phyloP scores from a whole-genome alignment of 2,113 vertebrate species.

The Lucifuga dentata region DNA sequence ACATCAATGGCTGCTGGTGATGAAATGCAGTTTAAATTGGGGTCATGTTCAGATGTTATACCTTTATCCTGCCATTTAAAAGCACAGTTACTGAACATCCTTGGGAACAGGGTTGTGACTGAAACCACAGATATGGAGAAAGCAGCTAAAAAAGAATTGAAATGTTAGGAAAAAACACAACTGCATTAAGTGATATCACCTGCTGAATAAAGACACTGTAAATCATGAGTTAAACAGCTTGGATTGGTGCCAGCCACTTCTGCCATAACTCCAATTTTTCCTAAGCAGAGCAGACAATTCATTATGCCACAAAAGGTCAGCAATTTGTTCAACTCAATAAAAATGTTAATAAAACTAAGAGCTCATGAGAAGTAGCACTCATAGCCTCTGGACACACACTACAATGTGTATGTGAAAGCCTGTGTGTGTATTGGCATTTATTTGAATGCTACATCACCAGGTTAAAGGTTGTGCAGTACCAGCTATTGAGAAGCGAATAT shows the following conservation, averaged over 20 bases:
- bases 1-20: slow-evolving; percentile 56
- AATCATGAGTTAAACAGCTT: slow-evolving; percentile 69
- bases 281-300: slow-evolving; percentile 66
- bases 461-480: slow-evolving; percentile 61
- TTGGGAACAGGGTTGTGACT: background rate
- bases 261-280: slow-evolving; percentile 76
- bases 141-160: slow-evolving; percentile 12
- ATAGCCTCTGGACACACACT: slow-evolving; percentile 41
- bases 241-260: slow-evolving; percentile 72
- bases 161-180: slow-evolving; percentile 53
- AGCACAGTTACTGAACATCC: slow-evolving; percentile 47
- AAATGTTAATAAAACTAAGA: slow-evolving; percentile 85
- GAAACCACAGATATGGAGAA: background rate
- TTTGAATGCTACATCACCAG: slow-evolving; percentile 22
- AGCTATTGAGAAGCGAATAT: slow-evolving; percentile 55
- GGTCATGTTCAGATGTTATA: slow-evolving; percentile 62
- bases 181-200: slow-evolving; percentile 69
- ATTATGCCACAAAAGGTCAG: slow-evolving; percentile 81
- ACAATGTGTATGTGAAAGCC: slow-evolving; percentile 33
- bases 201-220: slow-evolving; percentile 71
- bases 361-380: slow-evolving; percentile 64
- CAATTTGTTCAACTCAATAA: slow-evolving; percentile 83
- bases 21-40: slow-evolving; percentile 67
- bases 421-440: slow-evolving; percentile 24
- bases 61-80: slow-evolving; percentile 52